phyloP scores from a whole-genome alignment of 2,797 vertebrate genomes.

The Phylloscopus collybita region DNA sequence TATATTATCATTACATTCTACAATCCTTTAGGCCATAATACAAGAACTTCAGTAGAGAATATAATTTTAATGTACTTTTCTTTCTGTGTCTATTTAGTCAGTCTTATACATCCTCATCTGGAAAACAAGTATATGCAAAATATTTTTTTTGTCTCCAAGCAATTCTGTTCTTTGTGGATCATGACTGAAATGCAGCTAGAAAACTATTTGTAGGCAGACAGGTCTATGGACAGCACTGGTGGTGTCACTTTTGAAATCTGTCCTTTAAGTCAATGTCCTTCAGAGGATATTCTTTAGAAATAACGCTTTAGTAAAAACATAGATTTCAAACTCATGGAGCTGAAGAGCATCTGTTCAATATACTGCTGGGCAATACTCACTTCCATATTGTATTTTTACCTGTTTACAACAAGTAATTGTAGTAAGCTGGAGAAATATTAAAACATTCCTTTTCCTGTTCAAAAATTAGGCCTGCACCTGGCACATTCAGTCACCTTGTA shows the following conservation, averaged over 20 bases:
- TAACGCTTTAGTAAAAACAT: background rate
- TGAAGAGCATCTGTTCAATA: background rate
- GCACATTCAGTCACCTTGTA: background rate
- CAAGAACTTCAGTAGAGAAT: background rate
- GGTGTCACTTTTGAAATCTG: background rate
- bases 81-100: background rate
- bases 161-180: background rate
- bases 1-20: background rate
- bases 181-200: background rate
- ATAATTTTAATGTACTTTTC: background rate
- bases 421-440: background rate
- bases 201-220: background rate
- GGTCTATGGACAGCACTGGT: background rate
- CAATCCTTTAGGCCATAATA: background rate
- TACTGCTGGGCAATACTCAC: background rate
- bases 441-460: background rate
- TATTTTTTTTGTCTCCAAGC: background rate
- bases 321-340: background rate
- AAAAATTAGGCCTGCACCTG: background rate
- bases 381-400: background rate
- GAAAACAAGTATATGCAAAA: background rate
- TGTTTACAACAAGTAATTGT: background rate
- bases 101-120: background rate
- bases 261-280: background rate
- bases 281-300: background rate